A percentile compares a stretch with the other conserved stretches of the same genome.
These are phyloP conservation scores for Paramacrobiotus metropolitanus DNA, from an alignment of 1,140 invertebrate genomes.

Conservation along the genomic window DNA sequence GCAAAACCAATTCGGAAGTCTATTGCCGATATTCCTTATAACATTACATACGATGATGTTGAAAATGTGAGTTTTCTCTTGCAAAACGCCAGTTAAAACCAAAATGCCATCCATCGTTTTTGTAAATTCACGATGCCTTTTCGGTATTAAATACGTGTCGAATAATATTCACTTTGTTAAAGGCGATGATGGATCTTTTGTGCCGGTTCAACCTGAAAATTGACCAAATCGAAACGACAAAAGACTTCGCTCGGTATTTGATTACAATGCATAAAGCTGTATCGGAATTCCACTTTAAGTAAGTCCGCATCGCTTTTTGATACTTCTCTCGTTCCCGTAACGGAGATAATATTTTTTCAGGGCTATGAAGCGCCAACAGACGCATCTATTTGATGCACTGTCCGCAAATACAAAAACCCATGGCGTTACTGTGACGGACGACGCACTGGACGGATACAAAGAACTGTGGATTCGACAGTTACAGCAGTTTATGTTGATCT, in stretches of 20 bases:
- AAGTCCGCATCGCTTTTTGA: background rate
- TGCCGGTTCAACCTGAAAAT: background rate
- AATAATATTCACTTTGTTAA: no score
- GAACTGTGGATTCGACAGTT: slow-evolving; percentile 3
- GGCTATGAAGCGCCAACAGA: background rate
- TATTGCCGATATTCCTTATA: background rate
- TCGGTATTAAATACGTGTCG: background rate
- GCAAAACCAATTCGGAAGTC: background rate
- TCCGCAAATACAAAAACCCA: background rate
- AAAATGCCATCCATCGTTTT: no score
- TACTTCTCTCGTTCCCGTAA: background rate
- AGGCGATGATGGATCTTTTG: background rate
- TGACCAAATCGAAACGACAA: background rate
- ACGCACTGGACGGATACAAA: background rate
- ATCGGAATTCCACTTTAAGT: background rate
- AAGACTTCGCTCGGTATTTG: background rate
- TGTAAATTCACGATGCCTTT: no score
- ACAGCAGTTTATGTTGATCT: background rate
- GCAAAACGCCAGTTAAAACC: background rate
- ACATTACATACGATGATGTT: background rate
- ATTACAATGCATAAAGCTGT: background rate
- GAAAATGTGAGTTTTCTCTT: background rate
- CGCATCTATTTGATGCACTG: background rate
- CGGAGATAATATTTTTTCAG: background rate
- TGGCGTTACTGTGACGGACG: background rate